Conservation (phyloP, 2,888 invertebrate genomes). For the Drosophila prostipennis region DNA sequence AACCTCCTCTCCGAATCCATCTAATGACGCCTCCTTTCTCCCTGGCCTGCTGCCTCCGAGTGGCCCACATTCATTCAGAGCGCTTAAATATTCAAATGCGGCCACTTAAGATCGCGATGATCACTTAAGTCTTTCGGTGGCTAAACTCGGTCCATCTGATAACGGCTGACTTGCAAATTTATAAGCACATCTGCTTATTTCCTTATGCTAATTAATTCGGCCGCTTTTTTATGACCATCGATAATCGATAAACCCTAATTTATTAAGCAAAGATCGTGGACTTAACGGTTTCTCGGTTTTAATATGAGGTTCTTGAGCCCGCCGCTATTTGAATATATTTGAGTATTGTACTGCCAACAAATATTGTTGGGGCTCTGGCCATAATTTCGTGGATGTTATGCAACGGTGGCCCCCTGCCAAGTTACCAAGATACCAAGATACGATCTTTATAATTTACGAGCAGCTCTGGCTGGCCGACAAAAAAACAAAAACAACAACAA, state of each 20-base stretch:
- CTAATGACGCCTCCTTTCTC: conserved; percentile 1
- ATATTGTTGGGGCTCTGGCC: not conserved
- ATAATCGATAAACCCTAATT: conserved; percentile 5
- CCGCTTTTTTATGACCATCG: conserved; percentile 13
- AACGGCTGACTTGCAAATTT: conserved; percentile 31
- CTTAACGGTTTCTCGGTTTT: not conserved
- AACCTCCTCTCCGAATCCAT: too few relatives aligned
- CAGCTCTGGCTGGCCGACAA: conserved; percentile 5
- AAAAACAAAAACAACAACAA: too few relatives aligned
- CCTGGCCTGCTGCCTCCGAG: not conserved
- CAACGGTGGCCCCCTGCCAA: conserved; percentile 3
- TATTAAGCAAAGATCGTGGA: not conserved
- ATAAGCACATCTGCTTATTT: conserved; percentile 19
- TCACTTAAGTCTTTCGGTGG: conserved; percentile 3
- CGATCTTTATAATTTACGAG: conserved; percentile 42
- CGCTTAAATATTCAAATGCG: conserved; percentile 12
- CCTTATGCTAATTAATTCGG: conserved; percentile 34
- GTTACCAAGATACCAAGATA: conserved; percentile 27
- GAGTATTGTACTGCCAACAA: not conserved
- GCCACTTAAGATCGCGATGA: conserved; percentile 1
- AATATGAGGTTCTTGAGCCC: conserved; percentile 1
- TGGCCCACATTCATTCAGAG: not conserved
- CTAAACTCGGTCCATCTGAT: conserved; percentile 9
- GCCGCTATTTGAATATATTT: not conserved
- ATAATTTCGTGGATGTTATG: conserved; percentile 12